Percentiles rank a stretch among this genome's conserved stretches.
phyloP scores from a whole-genome alignment of 92 coral and sea anemone genomes.

The Galaxea fascicularis region DNA sequence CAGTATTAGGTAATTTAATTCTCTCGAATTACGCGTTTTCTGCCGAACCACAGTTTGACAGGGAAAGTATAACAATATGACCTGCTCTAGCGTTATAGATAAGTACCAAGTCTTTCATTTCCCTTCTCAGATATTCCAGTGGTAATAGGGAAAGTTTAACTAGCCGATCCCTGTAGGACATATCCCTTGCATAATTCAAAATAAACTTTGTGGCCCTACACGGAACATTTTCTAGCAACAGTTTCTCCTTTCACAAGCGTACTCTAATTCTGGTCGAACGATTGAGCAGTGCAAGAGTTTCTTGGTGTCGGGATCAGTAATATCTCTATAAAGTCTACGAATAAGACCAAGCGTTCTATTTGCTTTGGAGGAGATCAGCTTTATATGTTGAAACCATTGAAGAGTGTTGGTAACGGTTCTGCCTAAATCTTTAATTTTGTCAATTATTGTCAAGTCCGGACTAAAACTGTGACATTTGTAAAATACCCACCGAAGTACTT shows the following conservation, averaged over 20 bases:
- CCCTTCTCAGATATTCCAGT: conserved; percentile 41
- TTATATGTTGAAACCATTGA: no score
- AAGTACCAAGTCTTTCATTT: no score
- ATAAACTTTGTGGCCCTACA: conserved; percentile 64
- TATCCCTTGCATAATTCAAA: conserved; percentile 57
- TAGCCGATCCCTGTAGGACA: conserved; percentile 47
- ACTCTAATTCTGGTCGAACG: conserved; percentile 63
- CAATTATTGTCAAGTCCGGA: no score
- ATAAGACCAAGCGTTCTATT: no score
- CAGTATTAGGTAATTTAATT: conserved; percentile 37
- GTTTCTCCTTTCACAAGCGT: conserved; percentile 46
- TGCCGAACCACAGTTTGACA: conserved; percentile 25
- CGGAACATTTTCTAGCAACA: conserved; percentile 51
- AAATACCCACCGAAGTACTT: no score
- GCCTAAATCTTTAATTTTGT: no score
- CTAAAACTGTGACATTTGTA: no score
- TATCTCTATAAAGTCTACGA: no score
- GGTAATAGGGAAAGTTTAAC: conserved; percentile 42
- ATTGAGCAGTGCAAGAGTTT: conserved; percentile 52
- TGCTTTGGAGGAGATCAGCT: no score
- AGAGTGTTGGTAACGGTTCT: no score
- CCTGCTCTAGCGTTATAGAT: conserved; percentile 58
- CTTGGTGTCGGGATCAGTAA: conserved; percentile 46
- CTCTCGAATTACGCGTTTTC: conserved; percentile 28
- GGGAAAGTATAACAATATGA: conserved; percentile 31